Conservation (phyloP, 2,113 vertebrate species). For the Clarias batrachus region DNA sequence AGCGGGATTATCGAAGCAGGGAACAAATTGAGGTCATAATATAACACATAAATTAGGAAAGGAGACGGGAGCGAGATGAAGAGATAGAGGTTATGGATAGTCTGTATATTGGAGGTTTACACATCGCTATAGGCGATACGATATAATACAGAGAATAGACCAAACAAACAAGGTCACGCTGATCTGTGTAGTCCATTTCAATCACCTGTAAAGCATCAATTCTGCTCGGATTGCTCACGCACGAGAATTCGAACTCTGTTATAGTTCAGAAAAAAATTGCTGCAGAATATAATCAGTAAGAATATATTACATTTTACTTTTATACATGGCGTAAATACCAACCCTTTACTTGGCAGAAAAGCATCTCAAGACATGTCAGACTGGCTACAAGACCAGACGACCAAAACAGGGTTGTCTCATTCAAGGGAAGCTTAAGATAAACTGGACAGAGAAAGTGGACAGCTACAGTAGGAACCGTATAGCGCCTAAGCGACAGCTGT, state of each 20-base stretch:
- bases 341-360: too few relatives aligned
- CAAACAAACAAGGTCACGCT: neutral
- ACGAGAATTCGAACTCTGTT: neutral
- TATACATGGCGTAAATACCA: neutral
- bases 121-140: neutral
- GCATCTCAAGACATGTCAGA: too few relatives aligned
- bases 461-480: too few relatives aligned
- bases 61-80: conserved; percentile 19
- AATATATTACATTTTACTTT: too few relatives aligned
- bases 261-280: neutral
- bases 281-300: neutral
- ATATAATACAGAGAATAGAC: neutral
- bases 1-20: conserved; percentile 61
- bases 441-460: neutral
- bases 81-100: conserved; percentile 5
- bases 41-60: conserved; percentile 61
- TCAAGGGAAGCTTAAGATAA: neutral
- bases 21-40: conserved; percentile 63
- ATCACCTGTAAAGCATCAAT: neutral
- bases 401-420: too few relatives aligned
- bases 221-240: neutral
- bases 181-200: neutral
- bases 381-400: too few relatives aligned
- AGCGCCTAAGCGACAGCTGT: neutral
- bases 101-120: neutral